A percentile compares a stretch with the other conserved stretches of the same genome.
Evolutionary conservation across 2,113 vertebrate genomes (phyloP).

Genomic region (Pandion haliaetus): DNA sequence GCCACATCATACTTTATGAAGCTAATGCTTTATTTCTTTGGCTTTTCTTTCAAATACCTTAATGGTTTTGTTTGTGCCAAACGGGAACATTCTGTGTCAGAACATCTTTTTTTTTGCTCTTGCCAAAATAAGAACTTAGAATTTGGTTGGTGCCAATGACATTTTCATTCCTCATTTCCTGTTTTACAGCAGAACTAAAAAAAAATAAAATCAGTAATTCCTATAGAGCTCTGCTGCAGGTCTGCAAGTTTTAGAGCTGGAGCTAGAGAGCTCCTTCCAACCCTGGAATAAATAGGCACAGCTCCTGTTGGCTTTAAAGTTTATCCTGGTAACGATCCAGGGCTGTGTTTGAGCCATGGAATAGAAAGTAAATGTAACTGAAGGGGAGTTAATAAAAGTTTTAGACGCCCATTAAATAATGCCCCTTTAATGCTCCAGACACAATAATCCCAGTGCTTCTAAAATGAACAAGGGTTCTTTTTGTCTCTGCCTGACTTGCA

Average conservation of each 20-base stretch:
- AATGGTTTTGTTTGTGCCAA: conserved; percentile 23
- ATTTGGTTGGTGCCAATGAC: not conserved
- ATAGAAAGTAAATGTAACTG: conserved; percentile 3
- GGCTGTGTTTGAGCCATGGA: not conserved
- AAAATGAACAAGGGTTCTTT: conserved; percentile 10
- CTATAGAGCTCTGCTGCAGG: not conserved
- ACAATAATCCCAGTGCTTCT: not conserved
- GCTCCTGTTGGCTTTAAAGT: not conserved
- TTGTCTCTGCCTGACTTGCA: conserved; percentile 17
- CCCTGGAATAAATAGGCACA: not conserved
- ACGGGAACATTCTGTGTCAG: conserved; percentile 10
- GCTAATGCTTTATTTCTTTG: conserved; percentile 1
- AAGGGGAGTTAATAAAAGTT: not conserved
- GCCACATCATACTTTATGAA: not conserved
- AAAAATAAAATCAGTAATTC: not conserved
- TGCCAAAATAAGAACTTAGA: not conserved
- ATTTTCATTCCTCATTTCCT: not conserved
- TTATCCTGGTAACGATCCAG: conserved; percentile 25
- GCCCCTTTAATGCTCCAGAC: not conserved
- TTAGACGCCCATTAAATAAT: not conserved
- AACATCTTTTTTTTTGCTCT: not conserved
- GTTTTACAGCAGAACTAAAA: not conserved
- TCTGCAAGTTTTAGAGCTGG: not conserved
- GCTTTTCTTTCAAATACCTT: conserved; percentile 34
- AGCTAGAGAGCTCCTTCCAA: not conserved